Evolutionary conservation across 1,140 invertebrate genomes (phyloP).

Genomic region (Akabosia matsudoensis): DNA sequence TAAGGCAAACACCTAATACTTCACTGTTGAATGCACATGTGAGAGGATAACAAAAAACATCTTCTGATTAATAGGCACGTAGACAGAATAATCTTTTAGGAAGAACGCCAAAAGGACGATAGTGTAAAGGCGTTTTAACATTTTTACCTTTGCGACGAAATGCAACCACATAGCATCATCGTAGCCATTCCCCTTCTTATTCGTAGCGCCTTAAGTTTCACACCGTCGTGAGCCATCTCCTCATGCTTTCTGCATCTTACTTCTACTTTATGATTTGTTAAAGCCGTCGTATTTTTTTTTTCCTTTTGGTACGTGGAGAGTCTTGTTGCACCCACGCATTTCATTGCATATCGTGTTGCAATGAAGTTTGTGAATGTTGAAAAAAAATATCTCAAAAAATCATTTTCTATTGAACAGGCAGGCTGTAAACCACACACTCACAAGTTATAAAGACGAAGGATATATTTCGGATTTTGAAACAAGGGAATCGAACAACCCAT

Average conservation of each 20-base stretch:
- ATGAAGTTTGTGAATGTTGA: background rate
- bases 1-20: no score
- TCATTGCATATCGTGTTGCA: conserved; percentile 1
- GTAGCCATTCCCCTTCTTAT: no score
- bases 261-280: background rate
- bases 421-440: background rate
- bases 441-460: background rate
- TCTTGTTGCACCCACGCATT: conserved; percentile 6
- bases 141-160: no score
- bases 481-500: background rate
- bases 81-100: no score
- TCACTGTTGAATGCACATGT: no score
- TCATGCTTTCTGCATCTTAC: background rate
- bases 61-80: no score
- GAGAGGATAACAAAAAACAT: no score
- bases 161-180: no score
- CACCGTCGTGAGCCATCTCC: no score
- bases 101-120: no score
- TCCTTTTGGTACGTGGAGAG: background rate
- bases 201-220: no score
- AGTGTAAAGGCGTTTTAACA: no score
- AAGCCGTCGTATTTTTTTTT: background rate
- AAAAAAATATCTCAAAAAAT: background rate
- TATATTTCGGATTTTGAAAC: background rate
- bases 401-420: background rate